phyloP scores from a whole-genome alignment of 35 echinoderm and acorn worm species.

The Hemicentrotus pulcherrimus region DNA sequence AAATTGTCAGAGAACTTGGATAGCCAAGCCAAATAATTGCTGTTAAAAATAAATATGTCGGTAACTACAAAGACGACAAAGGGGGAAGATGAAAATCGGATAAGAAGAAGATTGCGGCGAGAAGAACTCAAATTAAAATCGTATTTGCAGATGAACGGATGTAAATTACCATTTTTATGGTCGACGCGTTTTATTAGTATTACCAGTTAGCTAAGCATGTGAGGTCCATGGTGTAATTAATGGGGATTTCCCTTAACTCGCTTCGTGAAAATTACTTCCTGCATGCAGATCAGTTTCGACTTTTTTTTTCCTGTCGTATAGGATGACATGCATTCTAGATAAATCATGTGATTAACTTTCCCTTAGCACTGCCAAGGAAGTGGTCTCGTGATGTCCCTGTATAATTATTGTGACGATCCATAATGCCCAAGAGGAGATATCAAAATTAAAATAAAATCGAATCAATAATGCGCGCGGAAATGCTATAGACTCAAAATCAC shows the following conservation, averaged over 20 bases:
- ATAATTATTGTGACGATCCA: neutral
- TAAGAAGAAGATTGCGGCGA: no score
- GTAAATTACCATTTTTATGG: no score
- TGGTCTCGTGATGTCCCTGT: neutral
- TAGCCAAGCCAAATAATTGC: neutral
- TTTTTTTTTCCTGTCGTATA: no score
- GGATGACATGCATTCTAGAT: no score
- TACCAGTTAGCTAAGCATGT: no score
- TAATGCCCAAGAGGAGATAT: neutral
- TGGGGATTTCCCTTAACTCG: neutral
- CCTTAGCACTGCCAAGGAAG: neutral
- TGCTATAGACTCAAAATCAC: neutral
- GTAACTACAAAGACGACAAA: neutral
- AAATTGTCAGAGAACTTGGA: neutral
- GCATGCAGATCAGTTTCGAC: neutral
- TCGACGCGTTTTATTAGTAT: no score
- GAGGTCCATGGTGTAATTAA: no score
- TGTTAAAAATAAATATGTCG: neutral
- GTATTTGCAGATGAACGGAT: no score
- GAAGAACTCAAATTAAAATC: no score
- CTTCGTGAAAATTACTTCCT: neutral
- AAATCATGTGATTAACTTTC: neutral
- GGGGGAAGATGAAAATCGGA: no score
- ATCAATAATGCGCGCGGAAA: neutral
- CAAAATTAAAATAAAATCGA: neutral